Base-by-base conservation (phyloP, 2,888 invertebrate species). In the Dyspetes luteomarginatus region DNA sequence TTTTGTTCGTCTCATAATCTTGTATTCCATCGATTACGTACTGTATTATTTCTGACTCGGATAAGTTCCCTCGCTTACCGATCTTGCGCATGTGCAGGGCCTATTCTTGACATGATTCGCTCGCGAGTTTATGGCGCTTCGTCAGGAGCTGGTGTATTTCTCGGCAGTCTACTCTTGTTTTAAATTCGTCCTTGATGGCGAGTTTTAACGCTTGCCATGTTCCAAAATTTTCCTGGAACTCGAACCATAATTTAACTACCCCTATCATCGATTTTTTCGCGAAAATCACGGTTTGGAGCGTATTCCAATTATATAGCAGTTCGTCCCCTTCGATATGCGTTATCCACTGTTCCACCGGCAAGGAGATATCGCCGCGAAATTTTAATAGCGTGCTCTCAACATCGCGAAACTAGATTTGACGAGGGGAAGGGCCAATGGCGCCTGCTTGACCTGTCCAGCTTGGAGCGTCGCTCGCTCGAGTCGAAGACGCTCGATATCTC, bases 251-350 rank as follows among this genome's bases (percentile, higher is more conserved):
- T 50, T 55, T 55, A 5, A 41, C 67, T 41, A 67, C 67, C n/a
- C 87, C 89, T 22, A 45, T 78, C 7, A 87, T 69, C n/a, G 73
- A 83, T 73, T 87, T 89, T 76, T 88, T 89, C 1, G 85, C 86
- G 77, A 84, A 88, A n/a, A 87, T 82, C 28, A 86, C 76, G 30
- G 84, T 86, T 78, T 88, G 85, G 15, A 87, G 73, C 22, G 87
- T 86, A 68, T 82, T 85, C 86, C 86, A 89, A 24, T 82, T 80
- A 24, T 81, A 85, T 12, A 88, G 24, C 17, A 68, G 68, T 28
- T 85, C 82, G 22, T 82, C 84, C 24, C 88, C 85, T 79, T 88
- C 88, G 62, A 88, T 86, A 73, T 86, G 86, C 9, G 36, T 50
- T 15, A 88, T 82, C 86, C 87, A 88, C 48, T 76, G 83, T 28